A percentile compares a stretch with the other conserved stretches of the same genome.
Conservation (phyloP, 2,888 invertebrate genomes). For the Nomada goodeniana region DNA sequence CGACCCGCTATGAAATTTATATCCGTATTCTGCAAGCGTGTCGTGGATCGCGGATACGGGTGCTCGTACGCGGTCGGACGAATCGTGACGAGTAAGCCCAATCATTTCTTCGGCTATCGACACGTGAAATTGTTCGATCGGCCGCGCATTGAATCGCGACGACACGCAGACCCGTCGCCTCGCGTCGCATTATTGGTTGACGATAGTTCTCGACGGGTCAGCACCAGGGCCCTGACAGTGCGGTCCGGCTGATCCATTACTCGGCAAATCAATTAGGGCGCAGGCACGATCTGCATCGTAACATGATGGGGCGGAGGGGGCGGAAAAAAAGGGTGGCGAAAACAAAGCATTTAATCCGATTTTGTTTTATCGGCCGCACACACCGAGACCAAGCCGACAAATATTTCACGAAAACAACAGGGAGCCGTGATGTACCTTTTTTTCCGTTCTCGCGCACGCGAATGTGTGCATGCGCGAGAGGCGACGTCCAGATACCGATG, state of each 20-base stretch:
- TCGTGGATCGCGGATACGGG: not conserved
- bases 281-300: slow-evolving; percentile 61
- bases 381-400: slow-evolving; percentile 58
- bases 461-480: not conserved
- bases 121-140: slow-evolving; percentile 53
- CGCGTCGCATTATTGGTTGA: slow-evolving; percentile 37
- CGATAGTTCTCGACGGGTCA: slow-evolving; percentile 27
- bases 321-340: slow-evolving; percentile 66
- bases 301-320: slow-evolving; percentile 13
- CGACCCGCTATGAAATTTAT: slow-evolving; percentile 31
- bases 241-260: slow-evolving; percentile 68
- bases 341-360: slow-evolving; percentile 79
- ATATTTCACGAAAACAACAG: slow-evolving; percentile 73
- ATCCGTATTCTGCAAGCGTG: slow-evolving; percentile 42
- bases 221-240: slow-evolving; percentile 23
- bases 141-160: slow-evolving; percentile 33
- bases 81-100: slow-evolving; percentile 47
- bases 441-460: too few species aligned
- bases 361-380: slow-evolving; percentile 76
- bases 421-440: slow-evolving; percentile 28
- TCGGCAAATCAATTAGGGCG: slow-evolving; percentile 72
- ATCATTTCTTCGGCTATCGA: slow-evolving; percentile 52
- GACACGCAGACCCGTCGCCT: slow-evolving; percentile 23
- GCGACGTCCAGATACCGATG: not conserved
- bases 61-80: not conserved